Percentiles rank a stretch among this genome's conserved stretches.
Conservation (phyloP, 2,888 invertebrate species). For the Platycheirus rosarum region DNA sequence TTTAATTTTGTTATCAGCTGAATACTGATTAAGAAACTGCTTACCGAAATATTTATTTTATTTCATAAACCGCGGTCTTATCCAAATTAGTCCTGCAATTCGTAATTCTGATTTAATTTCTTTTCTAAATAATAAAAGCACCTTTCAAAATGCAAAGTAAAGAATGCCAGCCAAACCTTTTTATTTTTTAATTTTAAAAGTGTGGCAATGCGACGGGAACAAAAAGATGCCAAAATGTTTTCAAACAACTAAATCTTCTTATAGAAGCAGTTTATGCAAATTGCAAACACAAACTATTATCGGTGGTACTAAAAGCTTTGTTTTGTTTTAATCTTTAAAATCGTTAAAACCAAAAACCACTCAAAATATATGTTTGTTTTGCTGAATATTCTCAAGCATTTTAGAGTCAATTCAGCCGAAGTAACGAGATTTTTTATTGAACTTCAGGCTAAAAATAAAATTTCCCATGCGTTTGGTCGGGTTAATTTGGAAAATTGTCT, state of each 20-base stretch:
- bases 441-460: conserved; percentile 73
- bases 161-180: no score
- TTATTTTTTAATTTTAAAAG: no score
- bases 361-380: conserved; percentile 10
- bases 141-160: no score
- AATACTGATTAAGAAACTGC: no score
- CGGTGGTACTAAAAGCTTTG: neutral
- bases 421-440: conserved; percentile 52
- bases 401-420: conserved; percentile 59
- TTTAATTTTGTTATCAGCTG: no score
- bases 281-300: neutral
- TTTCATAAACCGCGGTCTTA: no score
- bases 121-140: no score
- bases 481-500: conserved; percentile 77
- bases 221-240: neutral
- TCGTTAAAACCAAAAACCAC: conserved; percentile 24
- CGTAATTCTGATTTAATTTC: no score
- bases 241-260: neutral
- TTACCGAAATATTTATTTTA: no score
- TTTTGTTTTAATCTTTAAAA: no score
- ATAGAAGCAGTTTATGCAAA: neutral
- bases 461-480: conserved; percentile 74
- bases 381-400: conserved; percentile 43
- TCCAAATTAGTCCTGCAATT: no score
- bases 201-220: neutral